Evolutionary conservation across 64 coral and sea anemone species (phyloP), one percentile per base, ranked within the genome.

Genomic region (Cladopsammia gracilis): DNA sequence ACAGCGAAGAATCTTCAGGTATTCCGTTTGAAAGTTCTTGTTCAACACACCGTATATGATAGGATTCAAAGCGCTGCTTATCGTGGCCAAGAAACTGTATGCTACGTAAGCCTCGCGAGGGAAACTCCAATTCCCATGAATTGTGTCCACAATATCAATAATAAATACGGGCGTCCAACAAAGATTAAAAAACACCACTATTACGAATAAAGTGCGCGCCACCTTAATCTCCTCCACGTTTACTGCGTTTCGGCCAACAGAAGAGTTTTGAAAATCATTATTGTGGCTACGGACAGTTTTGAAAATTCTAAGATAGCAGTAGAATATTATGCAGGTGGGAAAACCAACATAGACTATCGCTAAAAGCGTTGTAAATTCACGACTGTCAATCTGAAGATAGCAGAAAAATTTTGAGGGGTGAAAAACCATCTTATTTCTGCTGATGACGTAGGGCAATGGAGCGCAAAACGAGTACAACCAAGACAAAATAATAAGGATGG

Each of bases 21-120:
- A 95, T 6, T 49, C 93, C 77, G 77, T 95, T 46, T 76, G 90
- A 69, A 95, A 95, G 3, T 26, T 25, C 20, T 87, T 87, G 53
- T 95, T 95, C 71, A 90, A 73, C 13, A 95, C 65, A 4, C 93
- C 88, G 73, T 95, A 95, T 47, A 89, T 90, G 10, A 95, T 22
- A 16, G 93, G 93, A 43, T 95, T 95, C 3, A 88, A 50, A 71
- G 89, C 62, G 23, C 93, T 95, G 34, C 87, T 90, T 51, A 95
- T 62, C 7, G 53, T 56, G 53, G 53, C 53, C 12, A 56, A 56
- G 53, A 56, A 56, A 12, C 53, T 56, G 53, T 22, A 83, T 34
- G 46, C 62, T 78, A 48, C 90, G 87, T 95, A 90, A 13, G 24
- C 26, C 71, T 89, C 59, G 3, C 93, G 77, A 42, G n/a, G 83